Evolutionary conservation across 2,888 invertebrate species (phyloP).

Genomic region (Nemotelus nigrinus): DNA sequence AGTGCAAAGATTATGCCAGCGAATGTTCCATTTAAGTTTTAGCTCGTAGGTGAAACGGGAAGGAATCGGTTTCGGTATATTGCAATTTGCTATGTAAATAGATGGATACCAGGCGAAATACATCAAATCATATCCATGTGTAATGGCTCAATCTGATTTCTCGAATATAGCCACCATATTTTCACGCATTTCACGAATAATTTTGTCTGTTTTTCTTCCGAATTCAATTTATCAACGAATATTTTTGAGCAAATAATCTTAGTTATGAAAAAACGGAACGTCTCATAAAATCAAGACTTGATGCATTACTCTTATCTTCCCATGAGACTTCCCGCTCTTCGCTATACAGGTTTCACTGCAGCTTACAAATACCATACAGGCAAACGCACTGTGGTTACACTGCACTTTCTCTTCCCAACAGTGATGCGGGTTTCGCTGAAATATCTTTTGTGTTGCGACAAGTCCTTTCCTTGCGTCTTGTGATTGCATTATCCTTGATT

Average conservation of each 20-base stretch:
- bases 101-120: no score
- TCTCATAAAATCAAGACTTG: no score
- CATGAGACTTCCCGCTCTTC: constrained; percentile 8
- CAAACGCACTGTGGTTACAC: constrained; percentile 46
- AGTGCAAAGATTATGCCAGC: constrained; percentile 33
- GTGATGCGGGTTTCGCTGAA: neutral
- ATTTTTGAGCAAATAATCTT: no score
- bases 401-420: neutral
- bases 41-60: constrained; percentile 8
- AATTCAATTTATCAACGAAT: no score
- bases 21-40: constrained; percentile 34
- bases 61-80: neutral
- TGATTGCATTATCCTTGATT: constrained; percentile 45
- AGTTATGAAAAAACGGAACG: no score
- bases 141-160: no score
- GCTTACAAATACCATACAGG: constrained; percentile 16
- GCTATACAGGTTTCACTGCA: constrained; percentile 21
- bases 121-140: no score
- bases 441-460: constrained; percentile 46
- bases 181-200: no score
- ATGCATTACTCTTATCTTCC: no score
- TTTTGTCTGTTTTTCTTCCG: no score
- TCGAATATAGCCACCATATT: no score
- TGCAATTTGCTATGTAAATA: no score
- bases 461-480: constrained; percentile 47